Conservation (phyloP, 2,113 vertebrate species). For the Datnioides undecimradiatus region DNA sequence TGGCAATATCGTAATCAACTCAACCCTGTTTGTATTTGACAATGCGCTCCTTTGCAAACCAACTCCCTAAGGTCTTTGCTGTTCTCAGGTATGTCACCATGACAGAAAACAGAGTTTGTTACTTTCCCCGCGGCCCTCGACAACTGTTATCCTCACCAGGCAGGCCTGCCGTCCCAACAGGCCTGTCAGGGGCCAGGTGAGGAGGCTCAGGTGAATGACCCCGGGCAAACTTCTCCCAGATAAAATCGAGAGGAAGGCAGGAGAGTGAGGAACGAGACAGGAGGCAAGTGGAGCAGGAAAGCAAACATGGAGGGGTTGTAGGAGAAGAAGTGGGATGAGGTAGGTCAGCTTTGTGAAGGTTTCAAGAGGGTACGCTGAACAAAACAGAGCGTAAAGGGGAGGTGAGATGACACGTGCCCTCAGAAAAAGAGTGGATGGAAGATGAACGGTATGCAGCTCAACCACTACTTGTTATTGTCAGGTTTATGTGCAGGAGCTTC, state of each 20-base stretch:
- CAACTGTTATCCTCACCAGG: slow-evolving; percentile 54
- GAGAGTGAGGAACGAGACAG: slow-evolving; percentile 18
- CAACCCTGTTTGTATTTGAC: slow-evolving; percentile 39
- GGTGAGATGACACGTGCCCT: background rate
- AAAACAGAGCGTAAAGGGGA: background rate
- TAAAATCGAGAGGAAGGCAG: slow-evolving; percentile 11
- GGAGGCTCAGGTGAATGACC: slow-evolving; percentile 80
- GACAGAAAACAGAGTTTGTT: slow-evolving; percentile 63
- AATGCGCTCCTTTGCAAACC: slow-evolving; percentile 5
- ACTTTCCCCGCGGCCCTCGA: slow-evolving; percentile 32
- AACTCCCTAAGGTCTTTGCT: slow-evolving; percentile 24
- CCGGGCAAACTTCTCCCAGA: slow-evolving; percentile 64
- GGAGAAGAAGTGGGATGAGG: slow-evolving; percentile 17
- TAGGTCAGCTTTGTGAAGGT: slow-evolving; percentile 34
- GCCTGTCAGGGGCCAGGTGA: slow-evolving; percentile 69
- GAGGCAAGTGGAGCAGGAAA: slow-evolving; percentile 24
- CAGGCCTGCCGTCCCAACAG: slow-evolving; percentile 40
- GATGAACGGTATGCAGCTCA: background rate
- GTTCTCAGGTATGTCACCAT: slow-evolving; percentile 54
- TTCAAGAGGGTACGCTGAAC: background rate
- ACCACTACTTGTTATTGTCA: background rate
- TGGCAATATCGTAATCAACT: slow-evolving; percentile 37
- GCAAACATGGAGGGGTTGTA: slow-evolving; percentile 3
- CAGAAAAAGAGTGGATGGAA: background rate
- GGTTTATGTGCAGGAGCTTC: background rate